Evolutionary conservation across 2,888 invertebrate species (phyloP).

Genomic region (Erannis defoliaria): DNA sequence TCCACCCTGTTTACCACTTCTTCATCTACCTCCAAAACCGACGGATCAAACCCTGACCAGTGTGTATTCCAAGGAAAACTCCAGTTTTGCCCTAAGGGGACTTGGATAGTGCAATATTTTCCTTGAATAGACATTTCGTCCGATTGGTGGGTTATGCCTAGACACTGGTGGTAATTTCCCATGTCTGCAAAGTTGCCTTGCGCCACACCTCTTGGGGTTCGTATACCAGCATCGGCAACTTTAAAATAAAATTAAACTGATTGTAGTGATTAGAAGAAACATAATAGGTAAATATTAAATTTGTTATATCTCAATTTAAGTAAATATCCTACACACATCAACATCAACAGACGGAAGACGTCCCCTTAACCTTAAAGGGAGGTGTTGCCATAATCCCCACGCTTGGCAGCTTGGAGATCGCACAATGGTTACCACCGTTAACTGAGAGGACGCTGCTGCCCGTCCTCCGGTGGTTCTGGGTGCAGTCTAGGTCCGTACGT

Average conservation of each 20-base stretch:
- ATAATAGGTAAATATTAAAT: no score
- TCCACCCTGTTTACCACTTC: conserved; percentile 29
- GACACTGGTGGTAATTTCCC: conserved; percentile 63
- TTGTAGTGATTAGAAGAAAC: no score
- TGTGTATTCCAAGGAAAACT: conserved; percentile 33
- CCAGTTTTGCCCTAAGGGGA: conserved; percentile 51
- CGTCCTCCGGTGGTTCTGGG: no score
- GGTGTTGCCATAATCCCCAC: no score
- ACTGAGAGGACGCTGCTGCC: no score
- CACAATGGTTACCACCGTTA: no score
- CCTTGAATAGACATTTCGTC: conserved; percentile 52
- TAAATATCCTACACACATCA: no score
- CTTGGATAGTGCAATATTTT: conserved; percentile 61
- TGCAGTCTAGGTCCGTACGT: no score
- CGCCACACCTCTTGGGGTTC: conserved; percentile 55
- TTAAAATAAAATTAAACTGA: conserved; percentile 7
- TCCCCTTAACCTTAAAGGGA: no score
- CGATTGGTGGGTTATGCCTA: conserved; percentile 48
- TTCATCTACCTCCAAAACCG: conserved; percentile 37
- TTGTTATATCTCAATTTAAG: no score
- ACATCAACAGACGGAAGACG: no score
- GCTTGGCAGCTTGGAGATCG: no score
- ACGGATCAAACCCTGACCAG: conserved; percentile 35
- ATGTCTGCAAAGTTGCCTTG: conserved; percentile 53
- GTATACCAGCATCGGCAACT: conserved; percentile 62